These are phyloP conservation scores for Hesperophylax magnus DNA, from an alignment of 1,140 invertebrate species.

Conservation along the genomic window DNA sequence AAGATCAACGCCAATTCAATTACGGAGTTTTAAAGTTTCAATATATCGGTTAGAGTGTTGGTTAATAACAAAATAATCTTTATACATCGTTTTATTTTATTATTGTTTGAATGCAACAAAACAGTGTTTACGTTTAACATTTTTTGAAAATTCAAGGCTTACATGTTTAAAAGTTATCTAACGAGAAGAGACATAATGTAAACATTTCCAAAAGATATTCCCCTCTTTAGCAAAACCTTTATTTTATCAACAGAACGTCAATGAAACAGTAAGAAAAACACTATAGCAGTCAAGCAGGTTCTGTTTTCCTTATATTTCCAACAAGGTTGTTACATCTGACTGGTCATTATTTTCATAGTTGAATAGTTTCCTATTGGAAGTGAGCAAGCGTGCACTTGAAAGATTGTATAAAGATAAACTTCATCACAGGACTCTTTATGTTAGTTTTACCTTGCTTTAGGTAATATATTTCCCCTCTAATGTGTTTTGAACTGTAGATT, in stretches of 20 bases:
- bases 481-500: too few relatives aligned
- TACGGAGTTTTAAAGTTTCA: too few relatives aligned
- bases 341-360: conserved; percentile 56
- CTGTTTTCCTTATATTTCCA: background rate
- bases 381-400: conserved; percentile 52
- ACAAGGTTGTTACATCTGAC: conserved; percentile 45
- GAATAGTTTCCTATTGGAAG: conserved; percentile 54
- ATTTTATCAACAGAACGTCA: background rate
- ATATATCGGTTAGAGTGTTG: too few relatives aligned
- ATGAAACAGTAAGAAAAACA: conserved; percentile 1
- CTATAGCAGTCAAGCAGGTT: too few relatives aligned
- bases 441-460: background rate
- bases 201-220: background rate
- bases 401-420: conserved; percentile 40
- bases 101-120: too few relatives aligned
- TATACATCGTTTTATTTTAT: too few relatives aligned
- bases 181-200: background rate
- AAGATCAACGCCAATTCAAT: too few relatives aligned
- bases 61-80: too few relatives aligned
- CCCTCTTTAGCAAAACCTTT: background rate
- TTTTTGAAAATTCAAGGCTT: too few relatives aligned
- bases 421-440: background rate
- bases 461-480: background rate
- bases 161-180: too few relatives aligned
- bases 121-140: too few relatives aligned